Evolutionary conservation across 2,113 vertebrate species (phyloP).

Genomic region (Mobula birostris): DNA sequence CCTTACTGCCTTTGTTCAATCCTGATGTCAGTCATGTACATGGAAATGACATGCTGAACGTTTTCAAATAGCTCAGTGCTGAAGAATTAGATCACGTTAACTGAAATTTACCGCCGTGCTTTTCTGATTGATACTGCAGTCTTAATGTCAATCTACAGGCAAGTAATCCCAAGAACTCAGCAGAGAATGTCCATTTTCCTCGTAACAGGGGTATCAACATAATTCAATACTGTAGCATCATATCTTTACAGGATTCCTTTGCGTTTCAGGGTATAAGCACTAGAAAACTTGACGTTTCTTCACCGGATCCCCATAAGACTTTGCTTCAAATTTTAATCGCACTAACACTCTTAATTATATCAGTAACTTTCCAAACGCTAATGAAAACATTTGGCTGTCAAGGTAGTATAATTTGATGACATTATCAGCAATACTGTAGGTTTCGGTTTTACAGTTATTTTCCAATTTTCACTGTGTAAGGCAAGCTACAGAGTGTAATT

Average conservation of each 20-base stretch:
- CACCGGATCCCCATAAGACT: not conserved
- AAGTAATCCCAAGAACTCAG: not conserved
- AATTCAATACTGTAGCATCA: not conserved
- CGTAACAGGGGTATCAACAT: not conserved
- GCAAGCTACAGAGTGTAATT: not conserved
- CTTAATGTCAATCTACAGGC: not conserved
- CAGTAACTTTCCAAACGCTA: not conserved
- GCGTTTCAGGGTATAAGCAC: not conserved
- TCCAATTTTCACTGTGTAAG: not conserved
- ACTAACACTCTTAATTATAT: constrained; percentile 2
- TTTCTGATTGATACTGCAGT: not conserved
- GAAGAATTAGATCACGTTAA: not conserved
- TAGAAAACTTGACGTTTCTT: not conserved
- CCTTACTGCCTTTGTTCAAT: not conserved
- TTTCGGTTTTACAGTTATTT: constrained; percentile 1
- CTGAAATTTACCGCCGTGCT: not conserved
- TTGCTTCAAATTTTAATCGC: not conserved
- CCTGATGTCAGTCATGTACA: constrained; percentile 9
- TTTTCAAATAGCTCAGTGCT: not conserved
- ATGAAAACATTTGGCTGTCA: not conserved
- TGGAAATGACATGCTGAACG: constrained; percentile 14
- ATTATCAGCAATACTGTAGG: not conserved
- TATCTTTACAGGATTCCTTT: not conserved
- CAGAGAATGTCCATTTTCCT: not conserved
- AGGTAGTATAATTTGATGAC: not conserved